Base-by-base conservation (phyloP, 2,797 vertebrate genomes). In the Chaetodon trifasciatus region DNA sequence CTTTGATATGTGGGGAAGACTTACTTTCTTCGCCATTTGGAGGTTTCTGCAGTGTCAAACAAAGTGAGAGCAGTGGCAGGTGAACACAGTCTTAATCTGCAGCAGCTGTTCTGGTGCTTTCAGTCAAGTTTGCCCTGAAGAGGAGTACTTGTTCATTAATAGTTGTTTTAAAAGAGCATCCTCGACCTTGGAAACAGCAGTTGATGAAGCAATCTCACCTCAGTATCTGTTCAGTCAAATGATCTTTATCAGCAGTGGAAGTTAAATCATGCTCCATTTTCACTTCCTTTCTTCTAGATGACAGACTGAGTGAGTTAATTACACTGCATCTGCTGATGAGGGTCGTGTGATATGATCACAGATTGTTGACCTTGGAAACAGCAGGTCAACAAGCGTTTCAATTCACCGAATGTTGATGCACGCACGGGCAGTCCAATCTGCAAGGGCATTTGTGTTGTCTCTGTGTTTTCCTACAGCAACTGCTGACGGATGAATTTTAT, bases 401-500 rank as follows among this genome's bases (percentile, higher is more conserved):
- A 2, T 69, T 73, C 71, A 78, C 23, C 32, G 6, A 70, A 53
- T 17, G 53, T 21, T 19, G 66, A 68, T 63, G 70, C 23, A 1
- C 17, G 70, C 68, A 68, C 68, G 42, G 68, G 74, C 47, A 71
- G 70, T 53, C 71, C 42, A 50, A 67, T 70, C 56, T 71, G 82
- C 17, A 5, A 39, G 40, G 42, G 68, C 79, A 46, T 84, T 84
- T 83, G 61, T 86, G 70, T 81, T 73, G 78, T 69, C 60, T 84
- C 65, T 78, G 66, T 85, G 76, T 76, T 70, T 74, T 58, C 70
- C 67, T 67, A 5, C 73, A 23, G 6, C 79, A 89, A 88, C 76
- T 93, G 92, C 92, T 95, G 93, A 94, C 93, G 21, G 75, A 23
- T 78, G 71, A 64, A 56, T 92, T 93, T 90, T 50, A 91, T 93